Percentiles rank a stretch among this genome's conserved stretches.
phyloP scores from a whole-genome alignment of 1,140 invertebrate species.

The Calosoma granatense region DNA sequence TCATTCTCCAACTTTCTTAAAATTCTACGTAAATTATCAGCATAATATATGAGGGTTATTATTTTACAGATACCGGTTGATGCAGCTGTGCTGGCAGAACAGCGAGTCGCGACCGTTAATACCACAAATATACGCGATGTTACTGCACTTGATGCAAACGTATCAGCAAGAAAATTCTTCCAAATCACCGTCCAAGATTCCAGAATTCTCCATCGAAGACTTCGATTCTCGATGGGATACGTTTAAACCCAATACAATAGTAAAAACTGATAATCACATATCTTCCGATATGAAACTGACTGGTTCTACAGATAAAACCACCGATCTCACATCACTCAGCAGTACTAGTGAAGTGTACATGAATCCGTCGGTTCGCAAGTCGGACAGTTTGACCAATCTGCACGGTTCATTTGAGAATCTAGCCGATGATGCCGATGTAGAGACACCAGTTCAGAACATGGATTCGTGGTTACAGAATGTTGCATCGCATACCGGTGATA shows the following conservation, averaged over 20 bases:
- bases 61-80: conserved; percentile 48
- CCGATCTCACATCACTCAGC: neutral
- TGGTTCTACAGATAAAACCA: conserved; percentile 9
- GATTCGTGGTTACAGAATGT: conserved; percentile 49
- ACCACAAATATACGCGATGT: conserved; percentile 43
- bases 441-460: conserved; percentile 26
- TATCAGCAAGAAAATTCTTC: conserved; percentile 29
- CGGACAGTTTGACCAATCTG: conserved; percentile 43
- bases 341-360: conserved; percentile 4
- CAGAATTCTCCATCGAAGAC: conserved; percentile 37
- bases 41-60: too few relatives aligned
- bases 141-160: conserved; percentile 43
- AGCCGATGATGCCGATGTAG: conserved; percentile 34
- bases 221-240: conserved; percentile 59
- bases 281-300: conserved; percentile 11
- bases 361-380: conserved; percentile 24
- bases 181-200: conserved; percentile 17
- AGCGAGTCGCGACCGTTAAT: conserved; percentile 35
- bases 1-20: neutral
- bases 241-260: conserved; percentile 50
- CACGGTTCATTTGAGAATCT: conserved; percentile 50
- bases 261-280: conserved; percentile 42
- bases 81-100: conserved; percentile 53
- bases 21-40: neutral
- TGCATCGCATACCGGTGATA: conserved; percentile 38